Base-by-base conservation (phyloP, 2,888 invertebrate genomes). In the Nomada fucata region DNA sequence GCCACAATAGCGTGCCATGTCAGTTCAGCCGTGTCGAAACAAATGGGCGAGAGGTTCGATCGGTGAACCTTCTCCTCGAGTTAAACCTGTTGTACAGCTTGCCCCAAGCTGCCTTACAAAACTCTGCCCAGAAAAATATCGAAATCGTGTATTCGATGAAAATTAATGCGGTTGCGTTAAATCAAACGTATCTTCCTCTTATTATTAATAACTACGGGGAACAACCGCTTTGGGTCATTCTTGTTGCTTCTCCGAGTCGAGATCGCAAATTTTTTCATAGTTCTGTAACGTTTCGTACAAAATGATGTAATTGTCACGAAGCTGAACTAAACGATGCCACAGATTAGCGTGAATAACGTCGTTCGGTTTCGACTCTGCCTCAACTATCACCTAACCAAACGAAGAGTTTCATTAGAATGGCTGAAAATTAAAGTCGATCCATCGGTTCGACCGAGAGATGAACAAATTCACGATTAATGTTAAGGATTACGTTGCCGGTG, bases 271-370 rank as follows among this genome's bases (percentile, higher is more conserved):
- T 42, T 70, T 86, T 2, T 75, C 73, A 53, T 76, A 89, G 72
- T 88, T 86, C 75, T 88, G 85, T 60, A 92, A 83, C 10, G 87
- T 89, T 64, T 92, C 90, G 83, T 92, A 92, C 4, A 92, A 85
- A 59, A 91, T 92, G 47, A 91, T 89, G 78, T 92, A 92, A 74
- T 92, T 91, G 83, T 92, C 90, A 11, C 92, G 92, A 1, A 92
- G 90, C 71, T 92, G 91, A 50, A 91, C 89, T 80, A 92, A 77
- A 10, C 91, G 89, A 69, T 91, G 91, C 92, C 92, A 92, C 23
- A 92, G 78, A 83, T 91, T 91, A 9, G 89, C 80, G 68, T 89
- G 89, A 11, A 88, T 85, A 82, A 89, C 78, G 67, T 91, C 91
- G 75, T 85, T 88, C 18, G 87, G 68, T 67, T 86, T 84, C 5